These are phyloP conservation scores for Mythimna loreyi DNA, from an alignment of 2,888 invertebrate species.

Conservation along the genomic window DNA sequence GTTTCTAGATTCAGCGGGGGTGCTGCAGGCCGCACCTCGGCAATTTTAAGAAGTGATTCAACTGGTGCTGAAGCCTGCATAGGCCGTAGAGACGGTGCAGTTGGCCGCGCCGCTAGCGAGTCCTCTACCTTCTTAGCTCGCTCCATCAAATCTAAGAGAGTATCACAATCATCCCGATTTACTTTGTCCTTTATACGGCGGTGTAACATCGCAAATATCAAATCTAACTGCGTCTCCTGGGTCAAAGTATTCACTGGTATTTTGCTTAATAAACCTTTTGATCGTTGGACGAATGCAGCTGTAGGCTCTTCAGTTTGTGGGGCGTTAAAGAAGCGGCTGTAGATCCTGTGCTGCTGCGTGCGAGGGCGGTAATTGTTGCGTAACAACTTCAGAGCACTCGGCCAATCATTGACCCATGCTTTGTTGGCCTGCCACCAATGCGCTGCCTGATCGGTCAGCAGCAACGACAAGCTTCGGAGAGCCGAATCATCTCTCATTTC, in stretches of 20 bases:
- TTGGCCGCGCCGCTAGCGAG: neutral
- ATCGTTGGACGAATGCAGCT: conserved; percentile 4
- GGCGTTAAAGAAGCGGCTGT: conserved; percentile 7
- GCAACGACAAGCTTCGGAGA: conserved; percentile 26
- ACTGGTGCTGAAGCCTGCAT: too few species aligned
- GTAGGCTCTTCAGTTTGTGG: conserved; percentile 22
- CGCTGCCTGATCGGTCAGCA: conserved; percentile 20
- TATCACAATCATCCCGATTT: conserved; percentile 22
- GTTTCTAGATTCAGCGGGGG: neutral
- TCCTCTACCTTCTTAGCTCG: conserved; percentile 15
- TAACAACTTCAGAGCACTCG: conserved; percentile 9
- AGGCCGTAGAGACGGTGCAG: neutral
- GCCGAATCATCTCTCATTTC: conserved; percentile 30
- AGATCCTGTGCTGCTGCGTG: conserved; percentile 15
- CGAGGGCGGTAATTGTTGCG: neutral
- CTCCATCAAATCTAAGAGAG: conserved; percentile 9
- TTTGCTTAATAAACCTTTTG: conserved; percentile 7
- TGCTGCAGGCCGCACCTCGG: neutral
- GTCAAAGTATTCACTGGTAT: conserved; percentile 29
- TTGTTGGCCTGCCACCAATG: conserved; percentile 30
- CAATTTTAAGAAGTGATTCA: neutral
- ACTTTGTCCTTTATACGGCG: conserved; percentile 20
- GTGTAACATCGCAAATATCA: conserved; percentile 24
- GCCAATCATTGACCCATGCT: conserved; percentile 13
- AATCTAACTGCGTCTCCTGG: conserved; percentile 33